phyloP scores from a whole-genome alignment of 2,113 vertebrate species.

The Noctilio leporinus region DNA sequence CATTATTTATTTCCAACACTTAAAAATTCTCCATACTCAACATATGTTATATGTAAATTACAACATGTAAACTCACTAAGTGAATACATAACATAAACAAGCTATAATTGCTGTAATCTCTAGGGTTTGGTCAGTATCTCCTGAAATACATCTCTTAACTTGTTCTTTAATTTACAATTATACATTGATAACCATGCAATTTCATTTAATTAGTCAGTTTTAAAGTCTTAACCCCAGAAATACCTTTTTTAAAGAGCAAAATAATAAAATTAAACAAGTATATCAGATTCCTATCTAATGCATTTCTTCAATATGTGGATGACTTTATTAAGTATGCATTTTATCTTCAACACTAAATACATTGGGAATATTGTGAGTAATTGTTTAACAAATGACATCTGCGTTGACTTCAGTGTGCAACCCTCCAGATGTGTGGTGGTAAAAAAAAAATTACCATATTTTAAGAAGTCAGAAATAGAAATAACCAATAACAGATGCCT shows the following conservation, averaged over 20 bases:
- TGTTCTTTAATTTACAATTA: slow-evolving; percentile 25
- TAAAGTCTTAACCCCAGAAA: not conserved
- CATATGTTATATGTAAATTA: not conserved
- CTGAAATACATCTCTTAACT: not conserved
- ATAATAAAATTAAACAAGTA: slow-evolving; percentile 15
- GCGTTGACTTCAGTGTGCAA: slow-evolving; percentile 26
- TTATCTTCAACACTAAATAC: slow-evolving; percentile 36
- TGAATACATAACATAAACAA: not conserved
- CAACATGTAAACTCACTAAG: not conserved
- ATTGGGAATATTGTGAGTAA: slow-evolving; percentile 35
- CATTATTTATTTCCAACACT: not conserved
- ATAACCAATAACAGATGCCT: slow-evolving; percentile 42
- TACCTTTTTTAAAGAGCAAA: not conserved
- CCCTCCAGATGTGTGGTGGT: slow-evolving; percentile 30
- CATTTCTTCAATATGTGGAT: not conserved
- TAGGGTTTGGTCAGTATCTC: not conserved
- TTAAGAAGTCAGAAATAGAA: slow-evolving; percentile 36
- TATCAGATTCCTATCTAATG: not conserved
- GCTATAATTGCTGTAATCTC: not conserved
- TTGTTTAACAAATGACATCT: slow-evolving; percentile 50
- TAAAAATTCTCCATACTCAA: not conserved
- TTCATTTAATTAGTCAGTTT: slow-evolving; percentile 26
- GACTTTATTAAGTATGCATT: slow-evolving; percentile 1
- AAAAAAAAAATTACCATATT: slow-evolving; percentile 25
- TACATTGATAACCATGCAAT: not conserved